These are phyloP conservation scores for Anguilla megastoma DNA, from an alignment of 2,797 vertebrate species.

Conservation along the genomic window DNA sequence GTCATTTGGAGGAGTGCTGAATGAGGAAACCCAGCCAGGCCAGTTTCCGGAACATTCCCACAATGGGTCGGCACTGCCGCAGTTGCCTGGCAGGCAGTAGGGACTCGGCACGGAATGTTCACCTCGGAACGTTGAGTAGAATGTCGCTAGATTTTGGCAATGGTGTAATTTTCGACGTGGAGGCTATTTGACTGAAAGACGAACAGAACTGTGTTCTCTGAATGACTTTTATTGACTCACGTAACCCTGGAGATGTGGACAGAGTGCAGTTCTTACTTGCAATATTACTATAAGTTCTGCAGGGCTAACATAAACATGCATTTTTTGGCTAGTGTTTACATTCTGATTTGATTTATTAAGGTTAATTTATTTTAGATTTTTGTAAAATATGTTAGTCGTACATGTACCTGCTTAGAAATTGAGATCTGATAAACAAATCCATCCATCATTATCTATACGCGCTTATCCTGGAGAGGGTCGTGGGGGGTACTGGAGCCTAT, in stretches of 20 bases:
- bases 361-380: background rate
- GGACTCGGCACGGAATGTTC: background rate
- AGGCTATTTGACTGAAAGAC: background rate
- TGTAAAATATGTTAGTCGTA: no score
- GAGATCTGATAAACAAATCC: background rate
- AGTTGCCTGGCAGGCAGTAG: background rate
- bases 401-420: background rate
- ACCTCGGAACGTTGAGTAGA: background rate
- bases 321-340: no score
- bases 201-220: background rate
- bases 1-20: background rate
- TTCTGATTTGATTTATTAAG: no score
- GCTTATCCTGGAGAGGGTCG: no score
- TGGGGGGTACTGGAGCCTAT: no score
- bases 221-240: background rate
- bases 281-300: background rate
- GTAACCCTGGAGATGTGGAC: no score
- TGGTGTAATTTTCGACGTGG: background rate
- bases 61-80: background rate
- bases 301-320: background rate
- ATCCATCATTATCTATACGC: no score
- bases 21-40: background rate
- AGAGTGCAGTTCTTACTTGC: background rate
- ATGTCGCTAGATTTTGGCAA: background rate
- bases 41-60: background rate